A percentile compares a stretch with the other conserved stretches of the same genome.
phyloP scores from a whole-genome alignment of 2,113 vertebrate genomes.

The Muntiacus reevesi region DNA sequence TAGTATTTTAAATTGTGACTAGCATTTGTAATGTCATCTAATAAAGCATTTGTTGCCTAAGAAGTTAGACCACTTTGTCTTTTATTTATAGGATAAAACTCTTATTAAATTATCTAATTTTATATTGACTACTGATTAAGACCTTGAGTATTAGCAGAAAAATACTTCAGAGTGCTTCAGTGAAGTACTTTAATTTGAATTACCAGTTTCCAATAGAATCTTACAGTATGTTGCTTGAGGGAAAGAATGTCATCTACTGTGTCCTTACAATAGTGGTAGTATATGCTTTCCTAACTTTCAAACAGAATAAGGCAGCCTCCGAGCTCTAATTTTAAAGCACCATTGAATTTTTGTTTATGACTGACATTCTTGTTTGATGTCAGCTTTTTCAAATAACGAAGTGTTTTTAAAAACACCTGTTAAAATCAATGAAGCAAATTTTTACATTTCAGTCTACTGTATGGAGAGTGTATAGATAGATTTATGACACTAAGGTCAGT shows the following conservation, averaged over 20 bases:
- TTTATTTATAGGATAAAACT: constrained; percentile 60
- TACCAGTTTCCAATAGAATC: constrained; percentile 21
- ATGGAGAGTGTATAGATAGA: background rate
- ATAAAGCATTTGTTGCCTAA: constrained; percentile 66
- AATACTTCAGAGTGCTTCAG: background rate
- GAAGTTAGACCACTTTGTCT: constrained; percentile 66
- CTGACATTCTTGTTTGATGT: background rate
- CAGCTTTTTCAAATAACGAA: background rate
- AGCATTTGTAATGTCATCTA: constrained; percentile 62
- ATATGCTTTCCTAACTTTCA: background rate
- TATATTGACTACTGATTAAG: background rate
- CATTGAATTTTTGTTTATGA: background rate
- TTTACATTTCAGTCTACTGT: background rate
- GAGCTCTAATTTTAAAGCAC: constrained; percentile 18
- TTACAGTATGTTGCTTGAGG: background rate
- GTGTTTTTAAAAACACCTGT: background rate
- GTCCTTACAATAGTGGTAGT: background rate
- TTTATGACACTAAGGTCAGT: background rate
- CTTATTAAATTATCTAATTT: background rate
- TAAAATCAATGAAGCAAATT: constrained; percentile 15
- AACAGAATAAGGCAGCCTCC: background rate
- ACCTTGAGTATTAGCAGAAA: constrained; percentile 1
- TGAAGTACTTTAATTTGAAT: constrained; percentile 31
- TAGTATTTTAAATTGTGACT: constrained; percentile 65
- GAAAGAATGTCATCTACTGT: background rate